Percentiles rank a stretch among this genome's conserved stretches.
These are phyloP conservation scores for Cnemophilus loriae DNA, from an alignment of 2,113 vertebrate species.

Conservation along the genomic window DNA sequence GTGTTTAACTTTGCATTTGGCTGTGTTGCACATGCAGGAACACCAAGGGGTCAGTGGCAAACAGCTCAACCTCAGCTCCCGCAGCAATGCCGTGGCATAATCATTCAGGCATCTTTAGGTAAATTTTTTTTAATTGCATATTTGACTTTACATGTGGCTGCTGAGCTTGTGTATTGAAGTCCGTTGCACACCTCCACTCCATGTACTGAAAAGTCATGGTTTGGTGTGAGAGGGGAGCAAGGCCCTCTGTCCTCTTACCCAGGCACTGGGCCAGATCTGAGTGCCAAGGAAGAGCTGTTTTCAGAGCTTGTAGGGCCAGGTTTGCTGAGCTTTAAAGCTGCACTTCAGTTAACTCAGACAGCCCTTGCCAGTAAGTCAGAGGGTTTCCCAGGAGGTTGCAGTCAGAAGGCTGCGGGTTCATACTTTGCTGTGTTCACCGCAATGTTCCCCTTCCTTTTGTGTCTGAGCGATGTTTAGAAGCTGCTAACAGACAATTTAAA, in stretches of 20 bases:
- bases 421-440: neutral
- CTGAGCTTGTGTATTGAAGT: neutral
- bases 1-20: neutral
- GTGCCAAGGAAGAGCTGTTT: neutral
- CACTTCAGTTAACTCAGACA: rapidly evolving
- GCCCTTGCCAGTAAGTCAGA: too few relatives aligned
- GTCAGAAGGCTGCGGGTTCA: neutral
- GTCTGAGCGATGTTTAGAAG: neutral
- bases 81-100: rapidly evolving
- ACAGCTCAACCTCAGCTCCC: neutral
- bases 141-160: neutral
- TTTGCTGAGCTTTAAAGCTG: neutral
- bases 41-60: neutral
- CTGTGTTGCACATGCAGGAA: neutral
- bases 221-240: neutral
- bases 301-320: too few relatives aligned
- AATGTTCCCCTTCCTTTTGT: neutral
- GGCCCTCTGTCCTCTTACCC: neutral
- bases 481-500: neutral
- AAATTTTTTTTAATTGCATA: rapidly evolving
- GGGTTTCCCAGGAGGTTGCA: neutral
- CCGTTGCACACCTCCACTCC: neutral
- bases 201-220: rapidly evolving
- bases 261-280: neutral
- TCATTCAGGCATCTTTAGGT: too few relatives aligned